phyloP scores from a whole-genome alignment of 2,888 invertebrate genomes.

The Ecdyonurus torrentis region DNA sequence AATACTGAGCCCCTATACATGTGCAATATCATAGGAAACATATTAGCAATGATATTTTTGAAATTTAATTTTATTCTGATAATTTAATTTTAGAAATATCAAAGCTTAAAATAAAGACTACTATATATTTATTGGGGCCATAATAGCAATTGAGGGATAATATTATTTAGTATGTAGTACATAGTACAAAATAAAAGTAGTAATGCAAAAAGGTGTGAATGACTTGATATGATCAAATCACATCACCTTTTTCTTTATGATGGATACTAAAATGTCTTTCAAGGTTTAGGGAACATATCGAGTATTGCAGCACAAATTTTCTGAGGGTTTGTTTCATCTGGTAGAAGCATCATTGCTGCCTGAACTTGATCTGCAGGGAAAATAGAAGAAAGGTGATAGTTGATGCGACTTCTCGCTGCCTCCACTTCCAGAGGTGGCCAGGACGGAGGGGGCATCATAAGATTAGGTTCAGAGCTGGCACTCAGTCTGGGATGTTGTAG shows the following conservation, averaged over 20 bases:
- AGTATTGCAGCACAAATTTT: slow-evolving; percentile 76
- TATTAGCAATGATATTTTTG: not conserved
- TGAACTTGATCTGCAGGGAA: slow-evolving; percentile 85
- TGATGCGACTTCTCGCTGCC: slow-evolving; percentile 59
- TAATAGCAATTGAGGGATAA: not conserved
- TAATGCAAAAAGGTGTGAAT: not conserved
- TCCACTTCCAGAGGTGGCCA: slow-evolving; percentile 20
- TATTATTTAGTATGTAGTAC: not conserved
- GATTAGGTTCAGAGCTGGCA: slow-evolving; percentile 13
- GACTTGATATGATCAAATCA: not conserved
- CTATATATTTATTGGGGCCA: not conserved
- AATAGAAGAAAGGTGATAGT: slow-evolving; percentile 76
- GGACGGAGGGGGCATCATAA: slow-evolving; percentile 18
- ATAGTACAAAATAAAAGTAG: not conserved
- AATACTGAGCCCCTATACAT: not conserved
- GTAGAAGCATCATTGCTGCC: slow-evolving; percentile 71
- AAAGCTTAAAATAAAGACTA: not conserved
- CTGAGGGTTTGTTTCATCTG: slow-evolving; percentile 78
- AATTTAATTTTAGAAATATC: not conserved
- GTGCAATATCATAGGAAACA: not conserved
- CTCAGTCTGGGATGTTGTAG: slow-evolving; percentile 1
- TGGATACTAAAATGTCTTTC: not conserved
- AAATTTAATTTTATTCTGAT: too few species aligned
- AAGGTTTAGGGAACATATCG: slow-evolving; percentile 47
- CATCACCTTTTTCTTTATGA: not conserved